Evolutionary conservation across 2,888 invertebrate species (phyloP), one percentile per base, ranked within the genome.

Genomic region (Eupeodes latifasciatus): DNA sequence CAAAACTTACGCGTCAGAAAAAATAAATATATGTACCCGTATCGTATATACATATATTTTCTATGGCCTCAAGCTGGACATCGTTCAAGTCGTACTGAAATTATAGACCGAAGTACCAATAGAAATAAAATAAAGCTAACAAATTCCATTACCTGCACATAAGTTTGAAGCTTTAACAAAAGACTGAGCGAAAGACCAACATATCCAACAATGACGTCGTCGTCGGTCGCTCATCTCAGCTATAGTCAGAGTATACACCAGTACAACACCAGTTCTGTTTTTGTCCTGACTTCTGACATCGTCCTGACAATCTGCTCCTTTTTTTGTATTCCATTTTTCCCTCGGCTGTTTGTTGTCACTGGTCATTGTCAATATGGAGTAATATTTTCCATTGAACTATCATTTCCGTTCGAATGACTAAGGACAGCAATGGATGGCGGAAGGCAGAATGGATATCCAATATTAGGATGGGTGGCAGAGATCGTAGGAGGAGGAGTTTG

Each of bases 341-440:
- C 36, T 55, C 19, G 61, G 67, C 66, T 80, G 64, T 85, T 85
- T 77, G 81, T 81, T 85, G 77, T 77, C 72, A 72, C 76, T 72
- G 85, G 62, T 61, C 87, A 83, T 83, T 87, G 83, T 87, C 87
- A 84, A 81, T 80, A 87, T 76, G 66, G 76, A 83, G 86, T 87
- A 87, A 80, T 82, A 87, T 87, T 87, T 87, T 84, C 83, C 83
- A 87, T 83, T 87, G 87, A 87, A 87, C 87, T 87, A 87, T 81
- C 87, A 87, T 87, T 87, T 87, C 87, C 87, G 85, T 79, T 81
- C 66, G 76, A 66, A 66, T 53, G 55, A 61, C 27, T 71, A 44
- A n/a, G 67, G 69, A 16, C 14, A 71, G 76, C 34, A 49, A n/a
- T 16, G 36, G 36, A 62, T 19, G 51, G 74, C 11, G 36, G 78